Conservation (phyloP, 2,888 invertebrate genomes). For the Dasypolia templi region DNA sequence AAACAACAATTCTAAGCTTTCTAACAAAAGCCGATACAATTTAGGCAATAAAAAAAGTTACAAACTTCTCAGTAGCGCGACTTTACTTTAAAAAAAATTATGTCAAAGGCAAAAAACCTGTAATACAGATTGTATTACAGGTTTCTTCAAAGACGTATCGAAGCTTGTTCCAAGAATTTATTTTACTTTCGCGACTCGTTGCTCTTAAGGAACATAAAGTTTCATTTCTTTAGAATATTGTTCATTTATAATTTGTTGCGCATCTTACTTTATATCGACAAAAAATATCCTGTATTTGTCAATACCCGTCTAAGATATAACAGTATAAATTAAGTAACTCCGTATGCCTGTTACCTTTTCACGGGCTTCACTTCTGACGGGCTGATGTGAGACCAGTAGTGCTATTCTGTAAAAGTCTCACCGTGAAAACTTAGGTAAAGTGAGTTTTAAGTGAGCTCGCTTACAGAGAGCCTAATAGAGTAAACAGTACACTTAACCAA, state of each 20-base stretch:
- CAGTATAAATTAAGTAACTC: no score
- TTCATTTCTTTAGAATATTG: conserved; percentile 10
- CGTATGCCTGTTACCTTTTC: no score
- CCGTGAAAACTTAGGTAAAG: no score
- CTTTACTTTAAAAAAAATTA: neutral
- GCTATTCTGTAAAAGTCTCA: no score
- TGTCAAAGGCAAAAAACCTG: conserved; percentile 23
- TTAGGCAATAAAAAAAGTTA: neutral
- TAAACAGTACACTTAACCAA: no score
- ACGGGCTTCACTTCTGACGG: no score
- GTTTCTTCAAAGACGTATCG: conserved; percentile 5
- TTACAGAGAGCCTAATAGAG: no score
- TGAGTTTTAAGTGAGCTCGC: no score
- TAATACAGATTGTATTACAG: no score
- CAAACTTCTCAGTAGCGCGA: neutral
- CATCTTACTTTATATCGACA: neutral
- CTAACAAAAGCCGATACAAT: neutral
- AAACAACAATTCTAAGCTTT: neutral
- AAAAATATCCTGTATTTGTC: neutral
- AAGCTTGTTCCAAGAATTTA: conserved; percentile 11
- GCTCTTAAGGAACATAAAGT: neutral
- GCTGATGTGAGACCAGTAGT: no score
- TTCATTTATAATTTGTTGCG: conserved; percentile 11
- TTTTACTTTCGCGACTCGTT: conserved; percentile 13
- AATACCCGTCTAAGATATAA: no score